Base-by-base conservation (phyloP, 2,113 vertebrate genomes). In the Symphodus melops region DNA sequence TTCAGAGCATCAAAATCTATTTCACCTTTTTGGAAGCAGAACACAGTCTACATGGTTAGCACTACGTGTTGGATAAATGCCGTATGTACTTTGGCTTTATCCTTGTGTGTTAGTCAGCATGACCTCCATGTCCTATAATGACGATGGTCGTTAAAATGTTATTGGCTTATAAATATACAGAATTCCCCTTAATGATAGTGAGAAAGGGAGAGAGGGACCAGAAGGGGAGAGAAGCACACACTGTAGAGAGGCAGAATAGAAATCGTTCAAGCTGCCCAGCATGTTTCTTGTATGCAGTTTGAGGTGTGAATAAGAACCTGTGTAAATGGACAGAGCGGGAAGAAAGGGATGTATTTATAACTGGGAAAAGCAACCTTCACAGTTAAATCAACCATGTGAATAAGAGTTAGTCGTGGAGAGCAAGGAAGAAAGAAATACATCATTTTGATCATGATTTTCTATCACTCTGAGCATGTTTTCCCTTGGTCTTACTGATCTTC, bases 161-260 rank as follows among this genome's bases (percentile, higher is more conserved):
- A 89, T 79, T 67, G 75, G 60, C 54, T 72, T 76, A 73, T 84
- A 87, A 88, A 90, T 86, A 73, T 69, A 85, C 63, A 80, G 46
- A 33, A 60, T 57, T 60, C 55, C 76, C 60, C 63, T 75, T 74
- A 79, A 75, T 77, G 74, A 77, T 37, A 72, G 23, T 55, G 28
- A 57, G n/a, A 12, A 19, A 51, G 28, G 41, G 48, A 59, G 13
- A 49, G 23, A 51, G 28, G 39, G 9, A 19, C 46, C 46, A 48
- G 5, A 2, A 14, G 16, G 46, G 19, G 52, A 21, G 11, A 52
- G 49, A 51, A 39, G 56, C 10, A 20, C 41, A 60, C n/a, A n/a
- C n/a, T n/a, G n/a, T 21, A 66, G 14, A 42, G 9, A 51, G 21
- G 10, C 1, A 33, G 16, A 66, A 9, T 49, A 20, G 58, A 23